Percentiles rank a stretch among this genome's conserved stretches.
Conservation (phyloP, 2,113 vertebrate species). For the Chauna torquata region DNA sequence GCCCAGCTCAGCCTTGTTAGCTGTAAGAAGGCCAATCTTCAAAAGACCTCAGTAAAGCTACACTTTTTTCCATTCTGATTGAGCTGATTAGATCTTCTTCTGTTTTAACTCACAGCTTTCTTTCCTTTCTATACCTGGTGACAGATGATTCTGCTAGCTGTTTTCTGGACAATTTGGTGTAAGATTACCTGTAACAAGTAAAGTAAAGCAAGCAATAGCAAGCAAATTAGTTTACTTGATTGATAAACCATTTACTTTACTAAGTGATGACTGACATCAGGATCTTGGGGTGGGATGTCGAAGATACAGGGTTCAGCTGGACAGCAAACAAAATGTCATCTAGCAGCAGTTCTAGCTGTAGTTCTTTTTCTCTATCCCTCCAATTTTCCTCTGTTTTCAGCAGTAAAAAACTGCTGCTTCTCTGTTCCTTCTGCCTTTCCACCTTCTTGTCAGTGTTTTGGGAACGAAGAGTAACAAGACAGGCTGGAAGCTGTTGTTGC, state of each 20-base stretch:
- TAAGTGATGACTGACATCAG: not conserved
- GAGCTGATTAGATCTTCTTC: not conserved
- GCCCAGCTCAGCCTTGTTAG: not conserved
- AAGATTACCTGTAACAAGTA: not conserved
- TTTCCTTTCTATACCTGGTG: not conserved
- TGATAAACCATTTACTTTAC: not conserved
- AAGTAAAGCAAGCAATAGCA: not conserved
- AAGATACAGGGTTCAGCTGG: not conserved
- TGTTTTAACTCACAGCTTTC: not conserved
- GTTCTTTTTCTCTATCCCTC: not conserved
- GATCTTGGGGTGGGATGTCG: not conserved
- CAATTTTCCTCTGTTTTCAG: not conserved
- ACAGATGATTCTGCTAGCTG: not conserved
- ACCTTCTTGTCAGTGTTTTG: not conserved
- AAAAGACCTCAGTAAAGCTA: not conserved
- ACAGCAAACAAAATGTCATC: not conserved
- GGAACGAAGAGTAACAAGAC: not conserved
- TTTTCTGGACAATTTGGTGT: not conserved
- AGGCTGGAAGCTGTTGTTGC: not conserved
- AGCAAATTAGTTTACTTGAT: not conserved
- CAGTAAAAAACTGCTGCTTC: not conserved
- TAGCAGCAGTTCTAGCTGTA: not conserved
- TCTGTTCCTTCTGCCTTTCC: not conserved
- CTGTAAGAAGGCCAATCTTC: not conserved
- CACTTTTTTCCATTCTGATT: not conserved